Evolutionary conservation across 2,113 vertebrate species (phyloP), one percentile per base, ranked within the genome.

Genomic region (Micronisus gabar): DNA sequence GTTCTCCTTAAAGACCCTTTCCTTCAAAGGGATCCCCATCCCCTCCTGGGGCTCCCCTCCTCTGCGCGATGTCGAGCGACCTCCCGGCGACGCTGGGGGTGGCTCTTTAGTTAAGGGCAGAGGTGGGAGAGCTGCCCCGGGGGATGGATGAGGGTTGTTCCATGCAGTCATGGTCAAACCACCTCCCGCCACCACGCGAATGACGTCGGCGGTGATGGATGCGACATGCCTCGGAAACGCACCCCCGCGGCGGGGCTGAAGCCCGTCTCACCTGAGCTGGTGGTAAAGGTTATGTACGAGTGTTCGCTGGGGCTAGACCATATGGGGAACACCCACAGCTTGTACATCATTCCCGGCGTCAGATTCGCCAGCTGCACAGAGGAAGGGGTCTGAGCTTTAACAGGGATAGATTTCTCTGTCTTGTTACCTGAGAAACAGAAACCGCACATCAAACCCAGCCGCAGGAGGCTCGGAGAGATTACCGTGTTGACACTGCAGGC

Each of bases 231-330:
- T 95, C 62, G 50, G 82, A 29, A 23, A 95, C 90, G 95, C 83
- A 18, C 48, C 81, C 81, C 96, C 96, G 74, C 80, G 62, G 65
- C 19, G 40, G 73, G 68, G 96, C 96, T 82, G 48, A 29, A 34
- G 86, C 97, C 98, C 97, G n/a, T 98, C 99, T 99, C 99, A 99
- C 99, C 99, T 99, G 99, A 95, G 98, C 98, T 99, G 97, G 99
- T 99, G 98, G 99, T 98, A 99, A 99, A 99, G 98, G 98, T 98
- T 98, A 99, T 96, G 97, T 97, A 89, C 81, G 98, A 96, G 98
- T 99, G 99, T 97, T 98, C 99, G 98, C 99, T 91, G 98, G 97
- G 98, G 98, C 98, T 98, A 98, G 98, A 98, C 97, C 99, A 99
- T 96, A 98, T 98, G 98, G 99, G 99, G 98, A 99, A 99, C 97